A percentile compares a stretch with the other conserved stretches of the same genome.
phyloP scores from a whole-genome alignment of 2,113 vertebrate species.

The Poeciliopsis occidentalis region DNA sequence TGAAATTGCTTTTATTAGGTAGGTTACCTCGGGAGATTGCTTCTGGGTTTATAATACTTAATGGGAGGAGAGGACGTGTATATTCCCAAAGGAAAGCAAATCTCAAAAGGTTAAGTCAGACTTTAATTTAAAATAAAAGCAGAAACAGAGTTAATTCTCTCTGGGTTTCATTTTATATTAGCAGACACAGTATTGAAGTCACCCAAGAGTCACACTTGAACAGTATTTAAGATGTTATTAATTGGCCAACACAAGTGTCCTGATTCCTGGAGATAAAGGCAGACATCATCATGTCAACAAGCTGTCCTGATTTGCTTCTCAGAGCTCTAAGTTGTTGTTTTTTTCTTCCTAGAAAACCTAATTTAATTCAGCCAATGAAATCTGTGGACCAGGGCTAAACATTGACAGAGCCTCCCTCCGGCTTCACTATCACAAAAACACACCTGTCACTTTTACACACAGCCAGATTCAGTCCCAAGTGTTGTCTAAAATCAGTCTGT shows the following conservation, averaged over 20 bases:
- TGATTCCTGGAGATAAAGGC: slow-evolving; percentile 22
- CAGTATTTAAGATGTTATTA: slow-evolving; percentile 14
- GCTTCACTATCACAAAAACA: slow-evolving; percentile 4
- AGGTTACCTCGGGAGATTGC: slow-evolving; percentile 52
- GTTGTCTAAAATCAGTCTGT: neutral
- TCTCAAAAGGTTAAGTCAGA: too few species aligned
- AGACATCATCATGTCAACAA: slow-evolving; percentile 50
- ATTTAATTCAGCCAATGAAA: slow-evolving; percentile 38
- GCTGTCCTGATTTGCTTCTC: slow-evolving; percentile 36
- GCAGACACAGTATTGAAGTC: neutral
- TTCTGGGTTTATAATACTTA: neutral
- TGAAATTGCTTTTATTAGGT: slow-evolving; percentile 93
- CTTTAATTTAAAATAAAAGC: too few species aligned
- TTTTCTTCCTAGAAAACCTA: slow-evolving; percentile 39
- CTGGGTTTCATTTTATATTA: neutral
- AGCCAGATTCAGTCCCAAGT: neutral
- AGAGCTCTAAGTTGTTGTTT: slow-evolving; percentile 33
- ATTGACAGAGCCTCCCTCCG: slow-evolving; percentile 36
- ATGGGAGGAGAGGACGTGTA: neutral
- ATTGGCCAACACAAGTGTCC: slow-evolving; percentile 25
- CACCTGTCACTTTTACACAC: neutral
- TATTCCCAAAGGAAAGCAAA: neutral
- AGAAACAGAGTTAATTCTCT: neutral
- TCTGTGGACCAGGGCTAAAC: slow-evolving; percentile 20
- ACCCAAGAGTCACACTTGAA: neutral